Evolutionary conservation across 2,113 vertebrate species (phyloP), one percentile per base, ranked within the genome.

Genomic region (Zeus faber): DNA sequence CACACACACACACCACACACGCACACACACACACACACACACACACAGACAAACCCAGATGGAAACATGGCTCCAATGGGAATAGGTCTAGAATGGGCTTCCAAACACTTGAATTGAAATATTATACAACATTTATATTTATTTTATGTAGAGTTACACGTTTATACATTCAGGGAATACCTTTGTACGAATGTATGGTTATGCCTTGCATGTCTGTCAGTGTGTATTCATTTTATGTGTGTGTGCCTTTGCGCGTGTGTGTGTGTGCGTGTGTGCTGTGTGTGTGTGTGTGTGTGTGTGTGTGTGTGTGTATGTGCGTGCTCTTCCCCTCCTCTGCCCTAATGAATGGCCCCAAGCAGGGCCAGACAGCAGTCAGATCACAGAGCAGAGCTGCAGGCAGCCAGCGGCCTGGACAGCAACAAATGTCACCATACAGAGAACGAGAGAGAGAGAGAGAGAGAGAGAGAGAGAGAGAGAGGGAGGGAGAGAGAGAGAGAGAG

Each of bases 351-450:
- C 70, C 74, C 84, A 64, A 69, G 58, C 65, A 69, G 68, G 1
- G 78, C 5, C 41, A 72, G 66, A 80, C 75, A 83, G 77, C 69
- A 74, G 80, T 57, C 58, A 72, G 82, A 86, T 86, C 84, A 86
- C 70, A 86, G 74, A 77, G 64, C 58, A 40, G 54, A 77, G 48
- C 84, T 59, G 69, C 84, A 83, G 80, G 84, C 69, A 64, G 84
- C 71, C 80, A 54, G 80, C 58, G 66, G 61, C 84, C 82, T 65
- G 82, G 72, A 79, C 51, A 52, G 84, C 10, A 59, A 83, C 84
- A 86, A 86, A 86, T 86, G 84, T 82, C 82, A 85, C 76, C 17
- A 53, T 56, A 17, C 31, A 33, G 26, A 25, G 22, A 26, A 44
- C 43, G 59, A 18, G 47, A n/a, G 16, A 1, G 46, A 16, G 27